Base-by-base conservation (phyloP, 2,888 invertebrate genomes). In the Ecliptopera silaceata region DNA sequence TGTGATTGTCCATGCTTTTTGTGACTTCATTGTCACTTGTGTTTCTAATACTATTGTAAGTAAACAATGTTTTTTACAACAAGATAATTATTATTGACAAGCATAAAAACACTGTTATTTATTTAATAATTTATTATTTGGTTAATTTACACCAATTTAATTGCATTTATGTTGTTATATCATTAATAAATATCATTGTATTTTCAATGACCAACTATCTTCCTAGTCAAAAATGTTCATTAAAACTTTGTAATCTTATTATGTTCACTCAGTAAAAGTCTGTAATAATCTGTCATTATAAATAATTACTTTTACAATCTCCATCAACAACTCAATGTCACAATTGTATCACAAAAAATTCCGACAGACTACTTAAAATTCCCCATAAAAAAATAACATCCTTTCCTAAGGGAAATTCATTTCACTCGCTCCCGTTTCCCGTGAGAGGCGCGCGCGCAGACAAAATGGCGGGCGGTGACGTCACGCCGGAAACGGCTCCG, bases 401-500 rank as follows among this genome's bases (percentile, higher is more conserved):
- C 77, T 82, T 80, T 82, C 84, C 85, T 82, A 70, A 79, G 86
- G 88, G 86, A 87, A 86, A 82, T 74, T 63, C 82, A 84, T 84
- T 86, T 79, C 73, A 75, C 74, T 79, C 83, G 82, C 82, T 82
- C 87, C 84, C 82, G 82, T 87, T 88, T 88, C 88, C 88, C 86
- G 87, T 72, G 71, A 69, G 71, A 80, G 70, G 76, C 80, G 77
- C 84, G 76, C 77, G 77, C 82, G 83, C 81, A 77, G 76, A 71
- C 80, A 86, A 85, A 83, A 85, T 85, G 84, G 85, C 83, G 65
- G 80, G 58, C 76, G 76, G 62, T 88, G 88, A 89, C 88, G 88
- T 88, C 88, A 88, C 83, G 79, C 88, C 90, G 90, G 90, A 90
- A 90, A 84, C 82, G 79, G 78, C 90, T 90, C 89, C 89, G 89